Conservation (phyloP, 2,113 vertebrate genomes). For the Zosterops hypoxanthus region DNA sequence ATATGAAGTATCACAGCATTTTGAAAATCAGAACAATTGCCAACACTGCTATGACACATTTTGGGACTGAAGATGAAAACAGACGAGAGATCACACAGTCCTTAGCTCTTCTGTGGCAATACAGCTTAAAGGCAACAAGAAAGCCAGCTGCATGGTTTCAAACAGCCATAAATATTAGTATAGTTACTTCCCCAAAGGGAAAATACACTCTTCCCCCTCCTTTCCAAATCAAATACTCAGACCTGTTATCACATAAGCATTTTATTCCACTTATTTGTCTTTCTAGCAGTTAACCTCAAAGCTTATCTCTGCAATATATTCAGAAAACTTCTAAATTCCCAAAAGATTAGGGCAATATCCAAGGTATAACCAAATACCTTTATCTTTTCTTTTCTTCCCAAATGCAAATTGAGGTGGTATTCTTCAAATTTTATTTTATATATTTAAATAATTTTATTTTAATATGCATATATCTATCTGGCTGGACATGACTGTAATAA, state of each 20-base stretch:
- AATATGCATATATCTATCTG: not conserved
- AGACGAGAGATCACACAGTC: not conserved
- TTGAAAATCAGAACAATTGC: not conserved
- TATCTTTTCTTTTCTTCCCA: not conserved
- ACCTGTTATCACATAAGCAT: not conserved
- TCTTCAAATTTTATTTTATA: not conserved
- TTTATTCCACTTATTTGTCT: not conserved
- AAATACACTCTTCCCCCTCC: not conserved
- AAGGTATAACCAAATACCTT: not conserved
- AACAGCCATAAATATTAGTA: not conserved
- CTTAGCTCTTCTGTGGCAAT: not conserved
- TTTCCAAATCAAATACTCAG: not conserved
- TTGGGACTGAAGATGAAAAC: not conserved
- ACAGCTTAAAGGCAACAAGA: not conserved
- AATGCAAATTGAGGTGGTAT: not conserved
- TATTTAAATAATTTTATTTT: not conserved
- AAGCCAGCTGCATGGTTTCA: not conserved
- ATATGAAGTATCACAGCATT: not conserved
- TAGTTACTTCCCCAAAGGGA: not conserved
- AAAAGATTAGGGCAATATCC: not conserved
- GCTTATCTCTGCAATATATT: not conserved
- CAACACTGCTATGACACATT: not conserved
- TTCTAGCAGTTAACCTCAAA: not conserved
- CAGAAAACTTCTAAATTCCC: not conserved
- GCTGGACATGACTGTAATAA: not conserved